Percentiles rank a stretch among this genome's conserved stretches.
Evolutionary conservation across 2,113 vertebrate genomes (phyloP).

Genomic region (Epinephelus lanceolatus): DNA sequence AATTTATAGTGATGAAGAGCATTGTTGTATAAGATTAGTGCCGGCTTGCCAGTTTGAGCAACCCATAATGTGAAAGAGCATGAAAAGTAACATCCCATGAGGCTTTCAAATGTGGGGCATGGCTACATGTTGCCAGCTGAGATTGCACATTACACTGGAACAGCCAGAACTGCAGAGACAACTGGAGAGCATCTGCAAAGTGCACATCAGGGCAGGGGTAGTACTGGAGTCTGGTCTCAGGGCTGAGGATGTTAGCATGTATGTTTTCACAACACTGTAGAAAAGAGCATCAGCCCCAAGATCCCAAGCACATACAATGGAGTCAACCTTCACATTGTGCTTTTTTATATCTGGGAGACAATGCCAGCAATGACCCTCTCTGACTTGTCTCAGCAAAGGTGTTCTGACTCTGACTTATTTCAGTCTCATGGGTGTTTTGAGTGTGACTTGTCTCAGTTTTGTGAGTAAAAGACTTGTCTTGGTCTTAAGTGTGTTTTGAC

Average conservation of each 20-base stretch:
- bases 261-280: too few relatives aligned
- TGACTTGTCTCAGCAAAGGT: background rate
- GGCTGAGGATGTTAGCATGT: background rate
- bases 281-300: too few relatives aligned
- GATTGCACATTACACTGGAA: background rate
- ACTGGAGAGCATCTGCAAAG: background rate
- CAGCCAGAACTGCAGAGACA: background rate
- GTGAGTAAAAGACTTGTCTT: background rate
- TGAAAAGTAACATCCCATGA: constrained; percentile 36
- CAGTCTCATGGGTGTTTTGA: background rate
- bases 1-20: constrained; percentile 28
- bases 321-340: too few relatives aligned
- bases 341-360: too few relatives aligned
- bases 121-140: constrained; percentile 50
- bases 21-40: constrained; percentile 35
- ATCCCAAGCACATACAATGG: too few relatives aligned
- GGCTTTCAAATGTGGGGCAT: constrained; percentile 43
- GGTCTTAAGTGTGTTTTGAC: background rate
- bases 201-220: background rate
- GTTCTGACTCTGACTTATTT: background rate
- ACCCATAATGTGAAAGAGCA: constrained; percentile 25
- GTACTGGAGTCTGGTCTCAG: background rate
- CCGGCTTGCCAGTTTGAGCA: constrained; percentile 2
- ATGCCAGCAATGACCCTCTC: too few relatives aligned
- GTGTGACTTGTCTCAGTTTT: background rate